Percentiles rank a stretch among this genome's conserved stretches.
phyloP scores from a whole-genome alignment of 1,140 invertebrate genomes.

The Dermatophagoides farinae region DNA sequence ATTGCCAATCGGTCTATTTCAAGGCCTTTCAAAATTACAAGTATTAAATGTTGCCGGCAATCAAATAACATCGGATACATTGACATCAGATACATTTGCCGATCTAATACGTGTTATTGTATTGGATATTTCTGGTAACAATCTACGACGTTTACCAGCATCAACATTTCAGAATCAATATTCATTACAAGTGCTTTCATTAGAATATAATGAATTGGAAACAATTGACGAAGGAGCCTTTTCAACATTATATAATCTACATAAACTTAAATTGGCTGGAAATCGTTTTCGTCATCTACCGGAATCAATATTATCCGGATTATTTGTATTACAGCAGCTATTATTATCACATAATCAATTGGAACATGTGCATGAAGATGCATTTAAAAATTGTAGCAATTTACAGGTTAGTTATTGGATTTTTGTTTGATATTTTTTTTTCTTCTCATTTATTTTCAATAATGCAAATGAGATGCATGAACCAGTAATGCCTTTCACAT shows the following conservation, averaged over 20 bases:
- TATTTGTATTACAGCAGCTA: slow-evolving; percentile 50
- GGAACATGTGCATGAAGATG: slow-evolving; percentile 48
- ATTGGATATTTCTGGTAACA: slow-evolving; percentile 63
- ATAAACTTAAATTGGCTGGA: slow-evolving; percentile 52
- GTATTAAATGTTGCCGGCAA: slow-evolving; percentile 69
- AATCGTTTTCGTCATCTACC: slow-evolving; percentile 54
- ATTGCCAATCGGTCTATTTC: slow-evolving; percentile 52
- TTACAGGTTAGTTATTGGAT: slow-evolving; percentile 30
- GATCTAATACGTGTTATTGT: slow-evolving; percentile 65
- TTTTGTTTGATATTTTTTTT: not conserved
- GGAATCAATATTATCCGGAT: slow-evolving; percentile 49
- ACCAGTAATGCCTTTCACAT: not conserved
- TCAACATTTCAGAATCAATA: slow-evolving; percentile 59
- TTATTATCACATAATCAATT: slow-evolving; percentile 58
- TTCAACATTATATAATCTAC: slow-evolving; percentile 56
- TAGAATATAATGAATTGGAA: slow-evolving; percentile 55
- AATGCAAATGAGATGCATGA: not conserved
- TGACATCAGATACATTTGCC: slow-evolving; percentile 55
- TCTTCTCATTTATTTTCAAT: not conserved
- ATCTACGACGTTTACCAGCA: slow-evolving; percentile 52
- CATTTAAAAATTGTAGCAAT: slow-evolving; percentile 56
- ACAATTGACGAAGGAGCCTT: slow-evolving; percentile 56
- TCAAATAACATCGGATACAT: slow-evolving; percentile 53
- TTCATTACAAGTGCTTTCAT: slow-evolving; percentile 54
- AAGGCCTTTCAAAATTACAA: slow-evolving; percentile 50